A percentile compares a stretch with the other conserved stretches of the same genome.
phyloP scores from a whole-genome alignment of 2,113 vertebrate species.

The Otus sunia region DNA sequence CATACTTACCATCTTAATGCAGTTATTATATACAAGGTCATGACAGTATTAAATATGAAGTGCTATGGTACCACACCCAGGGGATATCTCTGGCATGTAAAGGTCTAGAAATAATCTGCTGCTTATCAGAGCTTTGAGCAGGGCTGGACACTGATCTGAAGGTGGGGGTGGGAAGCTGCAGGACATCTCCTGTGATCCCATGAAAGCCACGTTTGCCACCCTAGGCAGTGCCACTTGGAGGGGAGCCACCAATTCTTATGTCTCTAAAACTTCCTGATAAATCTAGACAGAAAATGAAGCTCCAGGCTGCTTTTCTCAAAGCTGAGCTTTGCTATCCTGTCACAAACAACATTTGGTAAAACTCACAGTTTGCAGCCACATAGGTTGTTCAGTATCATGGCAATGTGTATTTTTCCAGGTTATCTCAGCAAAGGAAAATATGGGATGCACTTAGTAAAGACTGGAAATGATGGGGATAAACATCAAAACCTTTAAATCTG shows the following conservation, averaged over 20 bases:
- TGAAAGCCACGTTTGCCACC: rapidly evolving
- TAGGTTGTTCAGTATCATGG: too few species aligned
- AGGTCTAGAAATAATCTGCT: neutral
- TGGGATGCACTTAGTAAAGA: neutral
- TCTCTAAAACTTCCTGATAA: neutral
- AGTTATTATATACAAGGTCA: neutral
- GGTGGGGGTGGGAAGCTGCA: neutral
- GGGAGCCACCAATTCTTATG: neutral
- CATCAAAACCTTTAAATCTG: neutral
- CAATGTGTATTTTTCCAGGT: neutral
- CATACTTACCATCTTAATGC: neutral
- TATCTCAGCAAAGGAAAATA: neutral
- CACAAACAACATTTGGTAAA: neutral
- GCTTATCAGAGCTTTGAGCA: neutral
- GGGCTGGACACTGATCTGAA: neutral
- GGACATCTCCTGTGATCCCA: rapidly evolving
- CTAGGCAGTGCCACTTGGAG: neutral
- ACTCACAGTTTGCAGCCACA: neutral
- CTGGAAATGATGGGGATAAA: neutral
- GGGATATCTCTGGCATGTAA: neutral
- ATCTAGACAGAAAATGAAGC: neutral
- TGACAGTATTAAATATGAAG: neutral
- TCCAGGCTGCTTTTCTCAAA: neutral
- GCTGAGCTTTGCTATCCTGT: neutral
- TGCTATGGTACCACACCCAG: neutral